phyloP scores from a whole-genome alignment of 2,888 invertebrate genomes.

The Drosophila phalerata region DNA sequence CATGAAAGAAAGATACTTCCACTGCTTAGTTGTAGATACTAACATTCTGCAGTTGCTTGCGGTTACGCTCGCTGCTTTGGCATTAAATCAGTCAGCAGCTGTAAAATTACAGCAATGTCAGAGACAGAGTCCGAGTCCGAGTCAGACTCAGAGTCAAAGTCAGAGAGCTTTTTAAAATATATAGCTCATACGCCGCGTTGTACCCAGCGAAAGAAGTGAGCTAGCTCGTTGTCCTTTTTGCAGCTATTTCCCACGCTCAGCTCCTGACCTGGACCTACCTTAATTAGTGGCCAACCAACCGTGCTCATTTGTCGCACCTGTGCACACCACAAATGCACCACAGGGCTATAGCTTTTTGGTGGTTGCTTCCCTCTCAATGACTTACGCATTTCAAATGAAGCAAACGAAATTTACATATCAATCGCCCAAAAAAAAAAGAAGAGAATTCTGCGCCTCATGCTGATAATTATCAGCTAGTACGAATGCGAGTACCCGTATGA shows the following conservation, averaged over 20 bases:
- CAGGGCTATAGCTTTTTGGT: constrained; percentile 28
- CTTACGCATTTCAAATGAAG: constrained; percentile 68
- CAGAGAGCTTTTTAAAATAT: constrained; percentile 9
- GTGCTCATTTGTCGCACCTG: constrained; percentile 67
- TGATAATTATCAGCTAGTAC: constrained; percentile 58
- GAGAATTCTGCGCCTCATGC: constrained; percentile 60
- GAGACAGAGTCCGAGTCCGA: constrained; percentile 1
- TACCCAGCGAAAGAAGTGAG: constrained; percentile 2
- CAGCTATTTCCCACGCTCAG: constrained; percentile 61
- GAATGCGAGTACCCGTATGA: constrained; percentile 15
- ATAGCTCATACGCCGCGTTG: constrained; percentile 56
- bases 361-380: constrained; percentile 46
- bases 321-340: constrained; percentile 26
- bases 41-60: constrained; percentile 49
- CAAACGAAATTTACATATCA: constrained; percentile 70
- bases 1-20: constrained; percentile 6
- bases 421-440: constrained; percentile 45
- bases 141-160: constrained; percentile 5
- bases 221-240: constrained; percentile 17
- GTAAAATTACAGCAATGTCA: constrained; percentile 67
- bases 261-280: constrained; percentile 52
- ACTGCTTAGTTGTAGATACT: constrained; percentile 13
- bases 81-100: constrained; percentile 73
- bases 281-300: constrained; percentile 68
- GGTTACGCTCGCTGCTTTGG: constrained; percentile 65